phyloP scores from a whole-genome alignment of 2,797 vertebrate genomes.

The Danio choprae region DNA sequence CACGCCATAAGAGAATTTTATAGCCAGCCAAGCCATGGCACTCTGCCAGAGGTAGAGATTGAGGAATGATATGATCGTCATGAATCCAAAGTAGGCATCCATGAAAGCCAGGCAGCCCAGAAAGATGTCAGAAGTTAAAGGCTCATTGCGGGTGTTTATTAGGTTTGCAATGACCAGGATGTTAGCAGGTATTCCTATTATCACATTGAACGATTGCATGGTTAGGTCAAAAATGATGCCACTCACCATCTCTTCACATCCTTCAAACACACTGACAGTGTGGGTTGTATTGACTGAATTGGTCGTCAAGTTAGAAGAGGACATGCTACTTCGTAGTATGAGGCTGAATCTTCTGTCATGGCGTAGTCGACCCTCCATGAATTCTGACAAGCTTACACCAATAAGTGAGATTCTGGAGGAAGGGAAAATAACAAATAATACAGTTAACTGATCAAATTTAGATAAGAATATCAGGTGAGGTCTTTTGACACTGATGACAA shows the following conservation, averaged over 20 bases:
- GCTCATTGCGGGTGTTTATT: slow-evolving; percentile 71
- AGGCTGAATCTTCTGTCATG: slow-evolving; percentile 21
- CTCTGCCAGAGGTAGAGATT: slow-evolving; percentile 77
- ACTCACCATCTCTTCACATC: slow-evolving; percentile 70
- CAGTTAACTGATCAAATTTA: background rate
- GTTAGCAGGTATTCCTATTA: slow-evolving; percentile 79
- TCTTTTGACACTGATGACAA: background rate
- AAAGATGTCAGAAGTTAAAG: slow-evolving; percentile 79
- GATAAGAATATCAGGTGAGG: background rate
- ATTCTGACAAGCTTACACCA: background rate
- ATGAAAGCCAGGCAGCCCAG: slow-evolving; percentile 78
- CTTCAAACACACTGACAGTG: slow-evolving; percentile 75
- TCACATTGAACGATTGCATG: slow-evolving; percentile 74
- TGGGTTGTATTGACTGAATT: slow-evolving; percentile 60
- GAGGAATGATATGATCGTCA: slow-evolving; percentile 71
- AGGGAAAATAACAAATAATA: background rate
- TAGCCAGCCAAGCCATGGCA: slow-evolving; percentile 63
- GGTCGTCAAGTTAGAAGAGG: slow-evolving; percentile 46
- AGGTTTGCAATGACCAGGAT: slow-evolving; percentile 74
- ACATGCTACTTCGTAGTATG: slow-evolving; percentile 23
- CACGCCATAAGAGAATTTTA: slow-evolving; percentile 78
- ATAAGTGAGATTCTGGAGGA: background rate
- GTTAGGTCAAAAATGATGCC: slow-evolving; percentile 77
- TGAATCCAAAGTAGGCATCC: slow-evolving; percentile 78
- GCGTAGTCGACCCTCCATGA: slow-evolving; percentile 62